Conservation (phyloP, 1,140 invertebrate genomes). For the Vollenhovia emeryi region DNA sequence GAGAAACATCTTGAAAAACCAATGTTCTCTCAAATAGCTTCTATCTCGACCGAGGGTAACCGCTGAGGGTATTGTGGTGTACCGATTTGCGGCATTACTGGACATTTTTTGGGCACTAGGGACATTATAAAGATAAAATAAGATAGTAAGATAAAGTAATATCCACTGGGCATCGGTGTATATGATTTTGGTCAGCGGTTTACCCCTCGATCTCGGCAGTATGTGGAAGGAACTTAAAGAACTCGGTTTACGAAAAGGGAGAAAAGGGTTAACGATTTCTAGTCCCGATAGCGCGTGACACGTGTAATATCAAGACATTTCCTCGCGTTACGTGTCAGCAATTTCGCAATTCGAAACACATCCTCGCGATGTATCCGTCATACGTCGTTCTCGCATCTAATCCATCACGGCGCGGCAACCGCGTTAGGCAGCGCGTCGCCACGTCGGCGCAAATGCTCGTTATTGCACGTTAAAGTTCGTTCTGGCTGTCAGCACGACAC, state of each 20-base stretch:
- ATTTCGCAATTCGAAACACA: constrained; percentile 57
- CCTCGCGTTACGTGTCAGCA: constrained; percentile 8
- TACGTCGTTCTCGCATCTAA: constrained; percentile 72
- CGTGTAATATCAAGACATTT: neutral
- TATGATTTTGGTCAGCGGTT: no score
- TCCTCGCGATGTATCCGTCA: constrained; percentile 70
- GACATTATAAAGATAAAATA: no score
- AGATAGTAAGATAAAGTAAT: no score
- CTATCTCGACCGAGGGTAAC: no score
- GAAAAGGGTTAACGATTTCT: neutral
- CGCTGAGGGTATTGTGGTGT: no score
- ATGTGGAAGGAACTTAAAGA: neutral
- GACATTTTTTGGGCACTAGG: no score
- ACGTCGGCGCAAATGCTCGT: constrained; percentile 68
- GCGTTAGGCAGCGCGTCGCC: constrained; percentile 67
- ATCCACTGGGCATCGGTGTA: no score
- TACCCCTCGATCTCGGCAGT: no score
- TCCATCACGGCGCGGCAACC: constrained; percentile 70
- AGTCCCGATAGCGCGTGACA: neutral
- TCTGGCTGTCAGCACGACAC: constrained; percentile 64
- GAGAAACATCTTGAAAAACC: neutral
- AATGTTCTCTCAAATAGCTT: neutral
- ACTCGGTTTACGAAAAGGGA: neutral
- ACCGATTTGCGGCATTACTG: no score
- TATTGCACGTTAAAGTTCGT: constrained; percentile 72